phyloP scores from a whole-genome alignment of 2,797 vertebrate species.

The Botia kubotai region DNA sequence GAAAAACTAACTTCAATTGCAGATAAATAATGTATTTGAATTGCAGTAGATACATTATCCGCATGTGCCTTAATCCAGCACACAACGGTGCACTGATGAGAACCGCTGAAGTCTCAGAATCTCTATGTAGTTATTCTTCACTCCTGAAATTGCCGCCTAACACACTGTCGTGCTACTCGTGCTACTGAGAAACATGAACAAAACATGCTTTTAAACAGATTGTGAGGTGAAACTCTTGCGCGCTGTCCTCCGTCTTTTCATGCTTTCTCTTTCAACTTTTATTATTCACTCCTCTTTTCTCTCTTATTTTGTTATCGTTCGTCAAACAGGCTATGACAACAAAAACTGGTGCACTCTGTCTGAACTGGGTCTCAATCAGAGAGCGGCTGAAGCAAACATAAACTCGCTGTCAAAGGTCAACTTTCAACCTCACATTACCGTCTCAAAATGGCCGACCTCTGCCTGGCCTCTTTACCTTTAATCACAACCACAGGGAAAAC shows the following conservation, averaged over 20 bases:
- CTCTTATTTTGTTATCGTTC: conserved; percentile 78
- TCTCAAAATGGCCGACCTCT: conserved; percentile 47
- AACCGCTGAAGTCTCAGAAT: background rate
- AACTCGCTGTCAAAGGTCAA: conserved; percentile 47
- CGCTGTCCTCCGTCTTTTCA: background rate
- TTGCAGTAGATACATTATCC: background rate
- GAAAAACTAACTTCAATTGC: background rate
- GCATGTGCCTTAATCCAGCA: background rate
- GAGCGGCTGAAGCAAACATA: conserved; percentile 47
- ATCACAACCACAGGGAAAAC: conserved; percentile 53
- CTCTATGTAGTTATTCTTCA: background rate
- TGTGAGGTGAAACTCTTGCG: background rate
- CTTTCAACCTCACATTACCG: conserved; percentile 42
- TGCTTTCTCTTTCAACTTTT: conserved; percentile 14
- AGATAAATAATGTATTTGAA: background rate
- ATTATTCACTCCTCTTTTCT: conserved; percentile 28
- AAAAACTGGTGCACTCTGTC: conserved; percentile 75
- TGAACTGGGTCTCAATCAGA: conserved; percentile 76
- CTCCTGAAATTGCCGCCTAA: background rate
- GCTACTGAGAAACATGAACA: background rate
- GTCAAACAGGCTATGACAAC: conserved; percentile 76
- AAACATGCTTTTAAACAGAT: background rate
- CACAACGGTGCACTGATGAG: background rate
- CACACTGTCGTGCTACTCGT: background rate
- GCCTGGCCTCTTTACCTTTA: conserved; percentile 54